Conservation (phyloP, 2,797 vertebrate genomes). For the Coranthus polyacanthus region DNA sequence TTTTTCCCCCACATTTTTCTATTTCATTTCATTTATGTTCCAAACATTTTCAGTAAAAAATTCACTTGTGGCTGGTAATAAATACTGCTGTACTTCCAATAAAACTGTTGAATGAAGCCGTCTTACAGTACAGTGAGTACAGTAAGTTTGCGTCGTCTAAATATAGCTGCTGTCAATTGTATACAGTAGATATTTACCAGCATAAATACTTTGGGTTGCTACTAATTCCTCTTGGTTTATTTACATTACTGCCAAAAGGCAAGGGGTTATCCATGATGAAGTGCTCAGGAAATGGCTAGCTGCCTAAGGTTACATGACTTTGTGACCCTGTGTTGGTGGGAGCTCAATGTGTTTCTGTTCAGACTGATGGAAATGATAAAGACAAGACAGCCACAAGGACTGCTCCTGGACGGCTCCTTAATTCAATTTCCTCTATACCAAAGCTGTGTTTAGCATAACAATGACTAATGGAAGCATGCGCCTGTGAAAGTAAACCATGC, state of each 20-base stretch:
- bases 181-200: conserved; percentile 15
- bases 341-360: conserved; percentile 78
- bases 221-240: conserved; percentile 40
- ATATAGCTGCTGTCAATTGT: background rate
- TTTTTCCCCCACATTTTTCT: background rate
- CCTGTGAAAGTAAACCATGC: conserved; percentile 66
- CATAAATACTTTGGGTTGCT: conserved; percentile 14
- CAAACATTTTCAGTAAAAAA: background rate
- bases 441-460: conserved; percentile 81
- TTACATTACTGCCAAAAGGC: conserved; percentile 42
- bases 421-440: conserved; percentile 78
- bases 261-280: conserved; percentile 56
- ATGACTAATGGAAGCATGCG: conserved; percentile 72
- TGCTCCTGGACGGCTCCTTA: conserved; percentile 61
- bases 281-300: conserved; percentile 71
- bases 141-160: too few species aligned
- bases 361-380: conserved; percentile 76
- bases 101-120: conserved; percentile 8
- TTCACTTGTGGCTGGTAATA: background rate
- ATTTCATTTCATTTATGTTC: background rate
- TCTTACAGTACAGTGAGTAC: background rate
- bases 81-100: conserved; percentile 6
- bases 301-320: conserved; percentile 67
- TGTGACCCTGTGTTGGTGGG: conserved; percentile 73
- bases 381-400: conserved; percentile 63